Conservation (phyloP, 2,888 invertebrate genomes). For the Leptopterna dolabrata region DNA sequence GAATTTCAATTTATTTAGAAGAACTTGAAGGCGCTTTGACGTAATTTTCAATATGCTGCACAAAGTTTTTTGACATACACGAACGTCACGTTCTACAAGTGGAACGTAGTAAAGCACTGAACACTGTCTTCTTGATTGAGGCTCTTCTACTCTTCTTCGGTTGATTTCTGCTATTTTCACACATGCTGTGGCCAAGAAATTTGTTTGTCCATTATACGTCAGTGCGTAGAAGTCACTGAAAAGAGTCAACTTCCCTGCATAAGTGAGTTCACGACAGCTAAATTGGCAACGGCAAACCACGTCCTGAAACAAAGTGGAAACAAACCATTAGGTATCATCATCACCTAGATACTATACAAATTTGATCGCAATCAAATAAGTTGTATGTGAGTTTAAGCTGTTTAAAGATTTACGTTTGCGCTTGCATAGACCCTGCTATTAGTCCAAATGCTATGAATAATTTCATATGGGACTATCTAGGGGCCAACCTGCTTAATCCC, state of each 20-base stretch:
- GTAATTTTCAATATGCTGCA: not conserved
- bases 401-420: too few species aligned
- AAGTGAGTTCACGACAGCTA: not conserved
- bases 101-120: not conserved
- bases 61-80: not conserved
- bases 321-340: too few species aligned
- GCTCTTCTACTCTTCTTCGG: not conserved
- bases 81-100: not conserved
- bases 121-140: not conserved
- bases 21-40: not conserved
- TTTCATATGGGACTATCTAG: too few species aligned
- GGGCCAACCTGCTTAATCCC: too few species aligned
- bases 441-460: too few species aligned
- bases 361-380: too few species aligned
- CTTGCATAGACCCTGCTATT: too few species aligned
- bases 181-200: not conserved
- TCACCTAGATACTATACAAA: too few species aligned
- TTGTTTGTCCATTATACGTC: not conserved
- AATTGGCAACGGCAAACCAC: not conserved
- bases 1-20: not conserved
- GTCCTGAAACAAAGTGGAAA: too few species aligned
- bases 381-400: too few species aligned
- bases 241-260: not conserved
- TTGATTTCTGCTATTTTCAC: not conserved
- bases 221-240: not conserved